Conservation (phyloP, 2,113 vertebrate genomes). For the Peromyscus californicus region DNA sequence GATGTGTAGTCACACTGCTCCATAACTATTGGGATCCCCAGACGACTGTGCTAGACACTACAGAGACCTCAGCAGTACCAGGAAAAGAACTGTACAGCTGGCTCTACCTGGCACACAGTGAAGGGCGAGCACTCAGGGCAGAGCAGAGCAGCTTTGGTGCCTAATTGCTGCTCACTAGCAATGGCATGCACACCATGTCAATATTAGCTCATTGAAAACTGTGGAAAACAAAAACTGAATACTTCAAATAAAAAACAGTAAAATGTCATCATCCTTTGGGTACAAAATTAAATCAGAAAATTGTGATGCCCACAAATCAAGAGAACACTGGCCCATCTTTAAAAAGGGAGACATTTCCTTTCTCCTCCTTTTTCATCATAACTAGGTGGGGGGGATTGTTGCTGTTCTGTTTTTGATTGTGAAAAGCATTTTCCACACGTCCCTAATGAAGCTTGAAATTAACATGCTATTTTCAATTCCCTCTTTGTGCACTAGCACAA, state of each 20-base stretch:
- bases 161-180: background rate
- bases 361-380: slow-evolving; percentile 51
- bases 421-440: slow-evolving; percentile 61
- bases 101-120: background rate
- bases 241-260: slow-evolving; percentile 30
- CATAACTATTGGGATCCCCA: background rate
- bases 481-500: slow-evolving; percentile 57
- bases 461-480: slow-evolving; percentile 69
- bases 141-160: slow-evolving; percentile 33
- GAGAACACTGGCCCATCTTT: background rate
- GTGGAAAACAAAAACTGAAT: slow-evolving; percentile 15
- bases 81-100: background rate
- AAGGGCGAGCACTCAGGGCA: background rate
- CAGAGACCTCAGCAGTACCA: background rate
- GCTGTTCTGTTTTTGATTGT: slow-evolving; percentile 68
- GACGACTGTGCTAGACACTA: background rate
- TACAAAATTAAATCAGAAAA: slow-evolving; percentile 28
- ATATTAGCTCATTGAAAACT: slow-evolving; percentile 55
- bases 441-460: slow-evolving; percentile 81
- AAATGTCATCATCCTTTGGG: background rate
- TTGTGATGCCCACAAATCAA: slow-evolving; percentile 50
- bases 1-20: background rate
- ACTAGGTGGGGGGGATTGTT: background rate
- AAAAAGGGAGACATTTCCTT: background rate
- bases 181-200: background rate